Percentiles rank a stretch among this genome's conserved stretches.
phyloP scores from a whole-genome alignment of 2,113 vertebrate species.

The Clinocottus analis region DNA sequence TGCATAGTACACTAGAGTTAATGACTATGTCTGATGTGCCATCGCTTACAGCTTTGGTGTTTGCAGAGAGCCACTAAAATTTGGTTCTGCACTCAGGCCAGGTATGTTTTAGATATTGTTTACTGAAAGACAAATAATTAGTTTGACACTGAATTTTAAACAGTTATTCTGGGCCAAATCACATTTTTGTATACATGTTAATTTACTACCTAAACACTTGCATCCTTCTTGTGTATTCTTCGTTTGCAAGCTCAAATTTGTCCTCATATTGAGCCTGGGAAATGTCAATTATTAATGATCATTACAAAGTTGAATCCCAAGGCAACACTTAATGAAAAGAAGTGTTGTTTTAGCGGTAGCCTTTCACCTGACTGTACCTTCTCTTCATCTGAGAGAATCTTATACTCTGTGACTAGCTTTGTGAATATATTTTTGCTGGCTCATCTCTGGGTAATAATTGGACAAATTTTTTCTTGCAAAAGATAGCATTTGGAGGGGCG shows the following conservation, averaged over 20 bases:
- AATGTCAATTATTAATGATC: background rate
- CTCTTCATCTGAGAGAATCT: slow-evolving; percentile 14
- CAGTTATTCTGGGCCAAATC: background rate
- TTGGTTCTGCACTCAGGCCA: rapidly evolving
- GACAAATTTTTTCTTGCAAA: slow-evolving; percentile 18
- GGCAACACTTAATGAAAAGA: background rate
- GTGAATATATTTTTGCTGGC: rapidly evolving
- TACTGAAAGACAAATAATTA: slow-evolving; percentile 44
- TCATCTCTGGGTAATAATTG: slow-evolving; percentile 26
- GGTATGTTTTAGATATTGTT: rapidly evolving
- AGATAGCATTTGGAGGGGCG: background rate
- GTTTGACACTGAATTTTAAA: background rate
- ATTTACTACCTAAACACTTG: slow-evolving; percentile 34
- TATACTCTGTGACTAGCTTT: background rate
- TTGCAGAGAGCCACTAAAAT: background rate
- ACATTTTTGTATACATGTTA: background rate
- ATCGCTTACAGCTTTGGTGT: slow-evolving; percentile 5
- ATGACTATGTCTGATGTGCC: background rate
- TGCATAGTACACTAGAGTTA: background rate
- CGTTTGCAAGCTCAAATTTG: background rate
- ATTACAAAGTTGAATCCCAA: background rate
- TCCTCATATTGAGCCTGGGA: slow-evolving; percentile 41
- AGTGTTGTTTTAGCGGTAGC: background rate
- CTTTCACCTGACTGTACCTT: slow-evolving; percentile 44
- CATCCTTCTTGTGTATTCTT: slow-evolving; percentile 18